Conservation (phyloP, 2,113 vertebrate genomes). For the Castor canadensis region DNA sequence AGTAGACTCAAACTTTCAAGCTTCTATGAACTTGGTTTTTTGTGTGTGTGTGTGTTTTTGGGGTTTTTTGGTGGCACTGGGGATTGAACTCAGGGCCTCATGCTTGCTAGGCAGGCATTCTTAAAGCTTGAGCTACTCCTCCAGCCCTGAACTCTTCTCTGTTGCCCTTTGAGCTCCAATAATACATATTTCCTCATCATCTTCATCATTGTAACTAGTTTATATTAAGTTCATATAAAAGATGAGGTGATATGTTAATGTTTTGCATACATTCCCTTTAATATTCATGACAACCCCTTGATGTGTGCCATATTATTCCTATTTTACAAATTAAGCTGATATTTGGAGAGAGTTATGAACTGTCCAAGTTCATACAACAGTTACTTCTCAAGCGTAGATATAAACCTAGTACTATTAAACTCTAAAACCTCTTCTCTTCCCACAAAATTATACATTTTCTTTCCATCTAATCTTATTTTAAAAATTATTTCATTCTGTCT, state of each 20-base stretch:
- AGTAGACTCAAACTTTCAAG: background rate
- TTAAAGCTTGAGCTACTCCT: too few relatives aligned
- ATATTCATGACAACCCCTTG: background rate
- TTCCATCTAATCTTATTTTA: background rate
- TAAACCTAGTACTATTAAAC: conserved; percentile 26
- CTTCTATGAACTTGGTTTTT: background rate
- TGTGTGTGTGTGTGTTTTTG: too few relatives aligned
- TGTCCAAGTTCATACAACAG: background rate
- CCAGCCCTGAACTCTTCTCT: background rate
- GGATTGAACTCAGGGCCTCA: too few relatives aligned
- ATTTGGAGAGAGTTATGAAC: background rate
- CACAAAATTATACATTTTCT: background rate
- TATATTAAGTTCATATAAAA: background rate
- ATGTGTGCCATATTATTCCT: background rate
- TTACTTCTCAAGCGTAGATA: background rate
- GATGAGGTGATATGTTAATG: background rate
- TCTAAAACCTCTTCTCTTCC: background rate
- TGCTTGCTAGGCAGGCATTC: too few relatives aligned
- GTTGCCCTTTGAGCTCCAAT: background rate
- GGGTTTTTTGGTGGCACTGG: too few relatives aligned
- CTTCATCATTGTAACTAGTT: background rate
- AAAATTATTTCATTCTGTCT: background rate
- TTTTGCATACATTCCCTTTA: background rate
- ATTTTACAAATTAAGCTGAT: background rate
- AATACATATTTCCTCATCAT: background rate